Conservation (phyloP, 1,140 invertebrate species). For the Tetramorium alpestre region DNA sequence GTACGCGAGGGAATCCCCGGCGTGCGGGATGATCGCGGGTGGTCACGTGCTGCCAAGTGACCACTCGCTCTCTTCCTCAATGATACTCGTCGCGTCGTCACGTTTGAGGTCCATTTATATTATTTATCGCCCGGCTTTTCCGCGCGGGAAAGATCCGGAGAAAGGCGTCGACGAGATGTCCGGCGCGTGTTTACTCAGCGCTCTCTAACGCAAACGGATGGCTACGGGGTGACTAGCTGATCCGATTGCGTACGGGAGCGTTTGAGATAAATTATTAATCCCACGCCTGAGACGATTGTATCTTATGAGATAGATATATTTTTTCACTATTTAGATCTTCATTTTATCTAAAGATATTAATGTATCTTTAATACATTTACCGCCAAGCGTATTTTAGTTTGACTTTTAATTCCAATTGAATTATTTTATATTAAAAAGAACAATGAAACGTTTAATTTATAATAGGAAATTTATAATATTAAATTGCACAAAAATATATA, state of each 20-base stretch:
- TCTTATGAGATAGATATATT: not conserved
- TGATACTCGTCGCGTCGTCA: slow-evolving; percentile 61
- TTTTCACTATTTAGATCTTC: not conserved
- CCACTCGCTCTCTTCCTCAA: slow-evolving; percentile 45
- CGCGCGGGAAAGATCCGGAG: slow-evolving; percentile 13
- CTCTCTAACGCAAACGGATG: slow-evolving; percentile 45
- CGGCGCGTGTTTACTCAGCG: slow-evolving; percentile 41
- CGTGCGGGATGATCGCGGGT: slow-evolving; percentile 35
- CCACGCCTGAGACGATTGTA: not conserved
- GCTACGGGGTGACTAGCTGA: slow-evolving; percentile 16
- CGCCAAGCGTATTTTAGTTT: no score
- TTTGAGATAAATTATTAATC: slow-evolving; percentile 49
- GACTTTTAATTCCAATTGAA: no score
- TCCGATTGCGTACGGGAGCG: slow-evolving; percentile 28
- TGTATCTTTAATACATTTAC: no score
- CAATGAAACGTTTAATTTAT: no score
- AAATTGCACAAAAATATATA: no score
- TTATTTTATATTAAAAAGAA: no score
- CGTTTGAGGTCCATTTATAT: slow-evolving; percentile 68
- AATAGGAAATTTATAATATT: no score
- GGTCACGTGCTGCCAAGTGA: slow-evolving; percentile 70
- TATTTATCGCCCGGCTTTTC: slow-evolving; percentile 60
- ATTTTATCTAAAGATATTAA: not conserved
- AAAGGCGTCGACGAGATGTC: slow-evolving; percentile 35
- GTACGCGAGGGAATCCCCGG: slow-evolving; percentile 39